Conservation (phyloP, 2,888 invertebrate genomes). For the Chalcosyrphus nemorum region DNA sequence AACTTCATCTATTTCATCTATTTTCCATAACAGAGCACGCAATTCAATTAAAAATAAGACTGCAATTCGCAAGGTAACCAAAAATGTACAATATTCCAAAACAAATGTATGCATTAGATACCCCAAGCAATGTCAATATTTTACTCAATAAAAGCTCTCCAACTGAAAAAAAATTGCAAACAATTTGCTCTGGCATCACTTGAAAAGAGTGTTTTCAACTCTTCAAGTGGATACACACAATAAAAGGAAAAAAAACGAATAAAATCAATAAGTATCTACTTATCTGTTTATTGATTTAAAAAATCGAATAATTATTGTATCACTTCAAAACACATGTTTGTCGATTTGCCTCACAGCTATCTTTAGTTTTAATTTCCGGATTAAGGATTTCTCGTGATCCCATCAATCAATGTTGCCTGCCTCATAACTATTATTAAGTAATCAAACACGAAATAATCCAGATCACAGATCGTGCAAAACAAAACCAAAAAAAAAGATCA, state of each 20-base stretch:
- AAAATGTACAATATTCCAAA: not conserved
- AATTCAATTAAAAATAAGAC: not conserved
- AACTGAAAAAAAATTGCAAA: not conserved
- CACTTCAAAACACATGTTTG: not conserved
- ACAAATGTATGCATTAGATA: not conserved
- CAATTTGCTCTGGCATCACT: not conserved
- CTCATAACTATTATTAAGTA: slow-evolving; percentile 25
- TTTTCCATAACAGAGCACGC: not conserved
- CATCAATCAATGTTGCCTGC: slow-evolving; percentile 30
- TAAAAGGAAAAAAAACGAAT: not conserved
- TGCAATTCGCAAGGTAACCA: not conserved
- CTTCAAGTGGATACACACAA: not conserved
- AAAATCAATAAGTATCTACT: not conserved
- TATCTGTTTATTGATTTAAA: not conserved
- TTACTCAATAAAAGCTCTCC: not conserved
- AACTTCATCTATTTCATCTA: no score
- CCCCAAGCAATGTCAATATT: not conserved
- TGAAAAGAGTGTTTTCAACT: not conserved
- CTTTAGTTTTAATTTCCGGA: not conserved
- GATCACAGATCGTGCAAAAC: slow-evolving; percentile 19
- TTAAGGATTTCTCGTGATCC: slow-evolving; percentile 19
- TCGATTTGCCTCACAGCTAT: not conserved
- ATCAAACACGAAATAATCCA: slow-evolving; percentile 35
- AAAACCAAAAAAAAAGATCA: not conserved
- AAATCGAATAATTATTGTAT: not conserved